Base-by-base conservation (phyloP, 1,140 invertebrate genomes). In the Coptotermes formosanus region DNA sequence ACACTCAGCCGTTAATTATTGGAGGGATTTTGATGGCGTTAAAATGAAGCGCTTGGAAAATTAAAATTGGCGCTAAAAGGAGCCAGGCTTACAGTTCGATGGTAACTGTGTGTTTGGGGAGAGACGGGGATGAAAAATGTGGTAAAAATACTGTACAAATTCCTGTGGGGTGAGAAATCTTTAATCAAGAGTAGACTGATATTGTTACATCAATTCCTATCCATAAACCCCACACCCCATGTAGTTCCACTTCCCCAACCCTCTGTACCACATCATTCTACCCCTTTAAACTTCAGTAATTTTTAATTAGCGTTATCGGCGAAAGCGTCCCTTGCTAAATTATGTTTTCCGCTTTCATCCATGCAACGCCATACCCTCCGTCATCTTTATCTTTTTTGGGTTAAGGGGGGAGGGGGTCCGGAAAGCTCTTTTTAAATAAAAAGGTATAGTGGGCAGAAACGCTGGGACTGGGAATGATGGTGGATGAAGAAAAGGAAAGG, bases 281-380 rank as follows among this genome's bases (percentile, higher is more conserved):
- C 64, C 64, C 83, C 83, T 85, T 85, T 85, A 85, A 85, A 85
- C 85, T 85, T 85, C 84, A 85, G 88, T 90, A 90, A 90, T 90
- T 90, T 91, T 91, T 91, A 91, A 91, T 92, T 91, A 91, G 89
- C 88, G 89, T 90, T 91, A 91, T 91, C 91, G 88, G 86, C 52
- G 87, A 88, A 30, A 48, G 64, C 32, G 82, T 86, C 89, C 88
- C 87, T 88, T 88, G 88, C 88, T 88, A 90, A 90, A 91, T 90
- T 91, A 91, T 90, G 90, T 88, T 89, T 88, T 89, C 86, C 86
- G 83, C 75, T 83, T 43, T 88, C 88, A 30, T 75, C 64, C 64
- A 89, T 89, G 89, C 90, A 89, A 90, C 86, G 90, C 89, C 64
- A 75, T 75, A 75, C 25, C 64, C 64, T 75, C n/a, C 91, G 91